Evolutionary conservation across 2,888 invertebrate genomes (phyloP).

Genomic region (Eretmocerus hayati): DNA sequence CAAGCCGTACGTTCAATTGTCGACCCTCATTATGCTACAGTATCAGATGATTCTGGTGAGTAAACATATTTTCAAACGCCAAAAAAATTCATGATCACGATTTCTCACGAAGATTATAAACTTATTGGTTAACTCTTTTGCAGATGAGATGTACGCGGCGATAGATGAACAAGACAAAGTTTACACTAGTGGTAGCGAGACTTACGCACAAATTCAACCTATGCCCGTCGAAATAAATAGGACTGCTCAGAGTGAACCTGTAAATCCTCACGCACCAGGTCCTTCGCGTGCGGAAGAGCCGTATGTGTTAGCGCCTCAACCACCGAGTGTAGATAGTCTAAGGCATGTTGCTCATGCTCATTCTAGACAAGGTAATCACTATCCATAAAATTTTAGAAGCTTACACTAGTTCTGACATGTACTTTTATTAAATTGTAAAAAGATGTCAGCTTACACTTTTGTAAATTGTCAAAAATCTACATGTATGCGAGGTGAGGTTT

Average conservation of each 20-base stretch:
- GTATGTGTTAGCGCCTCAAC: constrained; percentile 48
- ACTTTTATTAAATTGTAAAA: background rate
- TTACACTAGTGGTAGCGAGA: constrained; percentile 74
- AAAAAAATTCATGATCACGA: background rate
- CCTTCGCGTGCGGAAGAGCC: constrained; percentile 34
- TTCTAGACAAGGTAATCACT: constrained; percentile 52
- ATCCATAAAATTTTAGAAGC: constrained; percentile 4
- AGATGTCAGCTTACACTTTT: no score
- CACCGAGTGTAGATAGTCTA: constrained; percentile 58
- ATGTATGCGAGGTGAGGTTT: no score
- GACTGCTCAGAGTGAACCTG: constrained; percentile 36
- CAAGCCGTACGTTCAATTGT: constrained; percentile 37
- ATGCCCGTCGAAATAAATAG: constrained; percentile 45
- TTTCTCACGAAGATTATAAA: background rate
- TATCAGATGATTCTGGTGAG: constrained; percentile 82
- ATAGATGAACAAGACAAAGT: constrained; percentile 68
- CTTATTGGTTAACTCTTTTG: background rate
- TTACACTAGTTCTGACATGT: background rate
- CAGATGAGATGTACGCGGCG: constrained; percentile 86
- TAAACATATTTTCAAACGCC: background rate
- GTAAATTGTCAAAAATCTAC: no score
- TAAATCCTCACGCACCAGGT: constrained; percentile 41
- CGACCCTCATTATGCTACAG: constrained; percentile 80
- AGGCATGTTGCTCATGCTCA: constrained; percentile 56
- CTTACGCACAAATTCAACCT: constrained; percentile 77